Conservation (phyloP, 2,113 vertebrate genomes). For the Charina bottae region DNA sequence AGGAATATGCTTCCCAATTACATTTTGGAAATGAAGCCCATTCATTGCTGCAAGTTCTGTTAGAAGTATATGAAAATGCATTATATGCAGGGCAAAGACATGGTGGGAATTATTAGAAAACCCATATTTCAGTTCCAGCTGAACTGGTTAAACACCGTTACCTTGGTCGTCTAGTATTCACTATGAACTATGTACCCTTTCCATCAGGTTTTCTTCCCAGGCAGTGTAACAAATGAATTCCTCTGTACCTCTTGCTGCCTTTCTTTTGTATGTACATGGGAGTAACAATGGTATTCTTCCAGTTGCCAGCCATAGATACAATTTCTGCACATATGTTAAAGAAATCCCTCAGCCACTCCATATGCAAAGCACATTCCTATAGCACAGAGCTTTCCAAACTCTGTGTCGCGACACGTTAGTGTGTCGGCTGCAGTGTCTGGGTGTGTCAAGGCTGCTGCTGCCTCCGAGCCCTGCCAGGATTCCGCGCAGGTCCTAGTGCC, state of each 20-base stretch:
- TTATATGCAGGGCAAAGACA: neutral
- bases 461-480: no score
- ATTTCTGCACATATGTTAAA: neutral
- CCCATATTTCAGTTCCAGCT: neutral
- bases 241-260: neutral
- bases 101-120: neutral
- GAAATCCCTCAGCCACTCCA: neutral
- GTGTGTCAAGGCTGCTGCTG: no score
- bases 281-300: neutral
- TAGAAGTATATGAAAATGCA: neutral
- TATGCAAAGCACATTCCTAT: neutral
- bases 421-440: no score
- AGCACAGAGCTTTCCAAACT: no score
- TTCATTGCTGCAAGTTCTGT: neutral
- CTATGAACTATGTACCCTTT: neutral
- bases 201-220: neutral
- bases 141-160: neutral
- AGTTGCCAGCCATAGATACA: neutral
- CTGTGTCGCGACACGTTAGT: no score
- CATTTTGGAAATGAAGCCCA: neutral
- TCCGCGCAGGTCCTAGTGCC: no score
- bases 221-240: neutral
- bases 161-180: neutral
- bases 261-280: neutral
- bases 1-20: neutral